A percentile compares a stretch with the other conserved stretches of the same genome.
These are phyloP conservation scores for Ophioderma brevispina DNA, from an alignment of 35 echinoderm and acorn worm species.

Conservation along the genomic window DNA sequence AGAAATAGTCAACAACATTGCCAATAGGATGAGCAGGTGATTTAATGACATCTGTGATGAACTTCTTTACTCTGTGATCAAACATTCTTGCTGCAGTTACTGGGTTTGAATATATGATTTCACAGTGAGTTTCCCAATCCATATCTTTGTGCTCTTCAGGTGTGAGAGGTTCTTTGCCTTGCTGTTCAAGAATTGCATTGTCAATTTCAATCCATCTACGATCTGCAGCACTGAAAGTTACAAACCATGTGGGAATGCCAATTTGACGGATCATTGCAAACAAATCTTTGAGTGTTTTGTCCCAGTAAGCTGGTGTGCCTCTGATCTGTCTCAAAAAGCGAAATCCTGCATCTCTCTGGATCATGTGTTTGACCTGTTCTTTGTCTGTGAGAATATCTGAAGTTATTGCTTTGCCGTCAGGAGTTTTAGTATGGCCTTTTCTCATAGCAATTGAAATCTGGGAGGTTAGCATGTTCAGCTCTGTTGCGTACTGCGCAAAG, in stretches of 20 bases:
- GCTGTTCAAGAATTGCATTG: constrained; percentile 43
- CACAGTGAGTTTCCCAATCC: constrained; percentile 67
- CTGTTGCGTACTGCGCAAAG: constrained; percentile 47
- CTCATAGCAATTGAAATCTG: constrained; percentile 45
- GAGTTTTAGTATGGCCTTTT: constrained; percentile 34
- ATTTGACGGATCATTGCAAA: constrained; percentile 70
- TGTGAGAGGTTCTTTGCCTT: constrained; percentile 20
- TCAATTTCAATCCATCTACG: background rate
- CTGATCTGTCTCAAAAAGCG: constrained; percentile 32
- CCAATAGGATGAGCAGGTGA: constrained; percentile 52
- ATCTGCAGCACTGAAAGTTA: constrained; percentile 20
- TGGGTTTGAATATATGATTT: constrained; percentile 50
- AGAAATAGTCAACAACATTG: constrained; percentile 68
- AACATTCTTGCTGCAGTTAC: constrained; percentile 86
- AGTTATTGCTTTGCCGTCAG: background rate
- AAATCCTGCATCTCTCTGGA: background rate
- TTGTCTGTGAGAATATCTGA: constrained; percentile 23
- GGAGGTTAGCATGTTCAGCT: constrained; percentile 38
- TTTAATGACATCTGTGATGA: constrained; percentile 62
- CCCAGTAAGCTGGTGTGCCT: constrained; percentile 52
- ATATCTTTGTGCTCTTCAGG: constrained; percentile 19
- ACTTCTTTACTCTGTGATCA: constrained; percentile 54
- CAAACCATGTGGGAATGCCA: constrained; percentile 70
- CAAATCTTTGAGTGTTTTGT: constrained; percentile 51
- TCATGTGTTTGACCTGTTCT: background rate